Conservation (phyloP, 2,113 vertebrate species). For the Macroglossus sobrinus region DNA sequence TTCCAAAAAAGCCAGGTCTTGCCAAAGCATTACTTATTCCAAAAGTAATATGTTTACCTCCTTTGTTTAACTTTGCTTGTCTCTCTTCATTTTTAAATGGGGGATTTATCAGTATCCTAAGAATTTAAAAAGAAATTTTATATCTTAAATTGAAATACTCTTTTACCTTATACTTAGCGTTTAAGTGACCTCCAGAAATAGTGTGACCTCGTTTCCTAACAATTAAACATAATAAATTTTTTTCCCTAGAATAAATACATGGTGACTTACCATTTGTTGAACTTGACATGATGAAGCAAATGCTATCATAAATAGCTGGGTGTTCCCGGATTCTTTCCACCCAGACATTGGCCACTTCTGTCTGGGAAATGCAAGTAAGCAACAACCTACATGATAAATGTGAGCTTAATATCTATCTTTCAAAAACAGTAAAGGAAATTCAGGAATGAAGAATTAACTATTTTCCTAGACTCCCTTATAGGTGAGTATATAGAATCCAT, state of each 20-base stretch:
- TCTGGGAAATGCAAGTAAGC: conserved; percentile 93
- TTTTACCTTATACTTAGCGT: not conserved
- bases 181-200: conserved; percentile 6
- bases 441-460: not conserved
- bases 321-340: conserved; percentile 89
- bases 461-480: not conserved
- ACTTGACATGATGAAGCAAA: conserved; percentile 98
- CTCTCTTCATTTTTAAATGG: not conserved
- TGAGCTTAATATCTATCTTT: not conserved
- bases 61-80: not conserved
- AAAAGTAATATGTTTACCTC: not conserved
- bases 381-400: conserved; percentile 86
- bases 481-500: not conserved
- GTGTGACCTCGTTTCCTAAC: not conserved
- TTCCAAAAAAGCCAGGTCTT: not conserved
- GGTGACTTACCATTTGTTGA: conserved; percentile 91
- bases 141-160: not conserved
- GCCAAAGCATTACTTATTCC: not conserved
- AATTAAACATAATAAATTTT: not conserved
- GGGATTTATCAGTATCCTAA: not conserved
- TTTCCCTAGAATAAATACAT: not conserved
- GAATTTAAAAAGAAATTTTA: not conserved
- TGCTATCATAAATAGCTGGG: conserved; percentile 83
- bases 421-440: conserved; percentile 12
- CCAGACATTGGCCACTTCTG: conserved; percentile 90